Conservation (phyloP, 2,888 invertebrate genomes). For the Teleiodes luculella region DNA sequence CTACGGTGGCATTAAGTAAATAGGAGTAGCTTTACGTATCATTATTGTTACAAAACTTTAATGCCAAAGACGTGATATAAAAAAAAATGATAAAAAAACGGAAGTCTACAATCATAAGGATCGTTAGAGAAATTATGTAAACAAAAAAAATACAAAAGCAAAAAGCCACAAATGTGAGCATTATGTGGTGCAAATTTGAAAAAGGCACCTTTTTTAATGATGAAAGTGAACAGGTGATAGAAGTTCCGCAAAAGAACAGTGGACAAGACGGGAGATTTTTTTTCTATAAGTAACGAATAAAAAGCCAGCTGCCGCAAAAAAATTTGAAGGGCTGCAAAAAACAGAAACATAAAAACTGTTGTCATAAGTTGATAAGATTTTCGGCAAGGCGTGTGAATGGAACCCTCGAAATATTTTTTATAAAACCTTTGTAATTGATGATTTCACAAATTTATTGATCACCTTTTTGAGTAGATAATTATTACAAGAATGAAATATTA, state of each 20-base stretch:
- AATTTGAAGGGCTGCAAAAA: conserved; percentile 58
- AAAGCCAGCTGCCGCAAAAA: conserved; percentile 42
- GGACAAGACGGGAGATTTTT: too few relatives aligned
- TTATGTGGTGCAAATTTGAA: conserved; percentile 64
- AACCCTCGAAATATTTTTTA: conserved; percentile 25
- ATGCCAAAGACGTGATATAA: too few relatives aligned
- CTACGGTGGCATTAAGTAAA: background rate
- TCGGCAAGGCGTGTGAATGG: conserved; percentile 38
- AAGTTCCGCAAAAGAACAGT: background rate
- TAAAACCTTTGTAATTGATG: too few relatives aligned
- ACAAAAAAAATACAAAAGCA: conserved; percentile 18
- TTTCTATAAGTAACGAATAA: background rate
- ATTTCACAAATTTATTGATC: conserved; percentile 16
- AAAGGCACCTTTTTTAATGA: conserved; percentile 38
- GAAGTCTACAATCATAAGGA: conserved; percentile 55
- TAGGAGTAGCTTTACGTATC: background rate
- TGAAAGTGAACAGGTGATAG: conserved; percentile 19
- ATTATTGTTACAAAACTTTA: background rate
- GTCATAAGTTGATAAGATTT: conserved; percentile 58
- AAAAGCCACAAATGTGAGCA: conserved; percentile 47
- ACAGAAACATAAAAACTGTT: conserved; percentile 48
- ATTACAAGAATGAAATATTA: background rate
- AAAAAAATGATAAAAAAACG: too few relatives aligned
- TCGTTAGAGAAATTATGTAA: conserved; percentile 62
- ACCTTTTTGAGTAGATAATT: background rate